A percentile compares a stretch with the other conserved stretches of the same genome.
Evolutionary conservation across 2,888 invertebrate genomes (phyloP).

Genomic region (Hipparchia semele): DNA sequence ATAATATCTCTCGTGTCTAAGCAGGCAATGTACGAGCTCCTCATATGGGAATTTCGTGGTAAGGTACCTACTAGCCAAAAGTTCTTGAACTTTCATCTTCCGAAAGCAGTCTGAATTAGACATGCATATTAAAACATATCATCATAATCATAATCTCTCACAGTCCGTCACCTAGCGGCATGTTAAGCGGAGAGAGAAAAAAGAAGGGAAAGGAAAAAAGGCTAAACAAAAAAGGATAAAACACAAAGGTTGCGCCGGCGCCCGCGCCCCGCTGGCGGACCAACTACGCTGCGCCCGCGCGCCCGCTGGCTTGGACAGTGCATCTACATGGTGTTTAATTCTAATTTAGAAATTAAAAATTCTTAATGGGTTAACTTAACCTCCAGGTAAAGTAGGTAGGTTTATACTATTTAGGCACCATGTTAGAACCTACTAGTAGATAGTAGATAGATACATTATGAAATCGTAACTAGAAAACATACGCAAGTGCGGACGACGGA

Average conservation of each 20-base stretch:
- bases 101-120: background rate
- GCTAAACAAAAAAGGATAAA: conserved; percentile 41
- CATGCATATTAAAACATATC: conserved; percentile 16
- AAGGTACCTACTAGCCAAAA: no score
- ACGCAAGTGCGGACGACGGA: no score
- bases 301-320: conserved; percentile 61
- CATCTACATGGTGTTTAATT: conserved; percentile 49
- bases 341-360: background rate
- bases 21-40: no score
- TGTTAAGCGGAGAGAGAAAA: conserved; percentile 23
- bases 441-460: no score
- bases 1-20: no score
- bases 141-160: conserved; percentile 23
- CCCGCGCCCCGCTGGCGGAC: conserved; percentile 68
- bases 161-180: conserved; percentile 36
- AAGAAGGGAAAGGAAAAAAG: conserved; percentile 25
- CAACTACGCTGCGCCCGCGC: conserved; percentile 46
- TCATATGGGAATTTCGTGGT: no score
- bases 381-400: background rate
- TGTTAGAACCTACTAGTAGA: no score
- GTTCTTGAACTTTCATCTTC: background rate
- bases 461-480: no score
- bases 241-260: conserved; percentile 75
- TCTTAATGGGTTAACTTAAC: background rate
- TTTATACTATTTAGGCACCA: no score